Base-by-base conservation (phyloP, 1,140 invertebrate species). In the Musca vetustissima region DNA sequence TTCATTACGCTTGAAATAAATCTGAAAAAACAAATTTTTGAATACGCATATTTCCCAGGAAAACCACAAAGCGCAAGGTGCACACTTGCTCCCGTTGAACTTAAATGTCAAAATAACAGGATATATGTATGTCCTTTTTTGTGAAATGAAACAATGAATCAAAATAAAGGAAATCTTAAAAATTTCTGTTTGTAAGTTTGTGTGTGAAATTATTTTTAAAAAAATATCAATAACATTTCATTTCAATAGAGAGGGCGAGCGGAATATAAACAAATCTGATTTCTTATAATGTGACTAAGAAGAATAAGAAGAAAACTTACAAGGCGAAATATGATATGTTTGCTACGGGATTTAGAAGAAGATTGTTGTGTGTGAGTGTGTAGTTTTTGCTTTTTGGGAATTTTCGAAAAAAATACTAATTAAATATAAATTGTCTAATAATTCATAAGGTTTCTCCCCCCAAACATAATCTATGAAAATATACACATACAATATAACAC, bases 401-500 rank as follows among this genome's bases (percentile, higher is more conserved):
- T 43, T 21, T 53, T 19, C 50, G 4, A 14, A 19, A 53, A n/a
- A 53, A 65, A 65, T 43, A 65, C 47, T 65, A 65, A 65, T 65
- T 65, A 65, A 65, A 47, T 47, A 65, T 65, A 65, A 65, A 65
- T 65, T 47, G 64, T 65, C 13, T 65, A 49, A 49, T 65, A 48
- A 17, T 65, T 65, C 36, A 19, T 61, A 61, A 61, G 57, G 57
- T 65, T 65, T 65, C 64, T 19, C 64, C 48, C 64, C 24, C 17
- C 25, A 36, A 61, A 61, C 15, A 43, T 36, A 43, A 21, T 11
- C 57, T 36, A 43, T 36, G 17, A 17, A 36, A 61, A 59, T 9
- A 52, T 52, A 52, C 17, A 21, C 50, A 21, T n/a, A n/a, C n/a
- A n/a, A n/a, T n/a, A n/a, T n/a, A 17, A 32, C 28, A 32, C 28